These are phyloP conservation scores for Drosophila nigritarsus DNA, from an alignment of 2,888 invertebrate species.

Conservation along the genomic window DNA sequence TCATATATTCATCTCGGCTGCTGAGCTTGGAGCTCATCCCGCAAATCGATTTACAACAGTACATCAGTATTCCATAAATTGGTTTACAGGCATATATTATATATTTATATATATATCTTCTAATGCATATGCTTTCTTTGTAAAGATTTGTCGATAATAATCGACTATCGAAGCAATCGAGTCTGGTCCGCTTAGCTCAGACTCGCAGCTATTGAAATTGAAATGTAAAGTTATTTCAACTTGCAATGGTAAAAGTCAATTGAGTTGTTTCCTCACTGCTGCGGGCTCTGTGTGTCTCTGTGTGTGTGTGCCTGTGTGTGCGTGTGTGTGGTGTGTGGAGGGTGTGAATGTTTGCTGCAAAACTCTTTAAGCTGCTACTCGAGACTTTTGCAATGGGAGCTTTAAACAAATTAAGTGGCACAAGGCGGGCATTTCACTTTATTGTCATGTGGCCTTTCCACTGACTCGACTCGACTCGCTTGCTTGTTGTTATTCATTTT, in stretches of 20 bases:
- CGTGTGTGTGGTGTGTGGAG: not conserved
- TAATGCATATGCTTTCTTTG: not conserved
- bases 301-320: not conserved
- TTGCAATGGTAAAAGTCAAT: not conserved
- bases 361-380: constrained; percentile 54
- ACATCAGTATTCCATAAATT: not conserved
- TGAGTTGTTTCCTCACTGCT: not conserved
- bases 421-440: constrained; percentile 69
- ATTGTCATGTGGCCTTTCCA: constrained; percentile 54
- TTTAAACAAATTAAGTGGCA: constrained; percentile 76
- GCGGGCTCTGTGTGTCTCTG: not conserved
- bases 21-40: not conserved
- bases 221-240: not conserved
- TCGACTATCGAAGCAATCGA: not conserved
- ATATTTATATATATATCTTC: not conserved
- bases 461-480: constrained; percentile 28
- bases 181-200: not conserved
- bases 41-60: not conserved
- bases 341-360: not conserved
- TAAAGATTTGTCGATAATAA: not conserved
- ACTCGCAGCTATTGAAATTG: not conserved
- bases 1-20: not conserved
- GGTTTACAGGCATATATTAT: too few species aligned
- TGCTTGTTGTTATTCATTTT: constrained; percentile 69
- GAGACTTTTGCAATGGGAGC: constrained; percentile 54